Conservation (phyloP, 2,113 vertebrate species). For the Prionailurus bengalensis region DNA sequence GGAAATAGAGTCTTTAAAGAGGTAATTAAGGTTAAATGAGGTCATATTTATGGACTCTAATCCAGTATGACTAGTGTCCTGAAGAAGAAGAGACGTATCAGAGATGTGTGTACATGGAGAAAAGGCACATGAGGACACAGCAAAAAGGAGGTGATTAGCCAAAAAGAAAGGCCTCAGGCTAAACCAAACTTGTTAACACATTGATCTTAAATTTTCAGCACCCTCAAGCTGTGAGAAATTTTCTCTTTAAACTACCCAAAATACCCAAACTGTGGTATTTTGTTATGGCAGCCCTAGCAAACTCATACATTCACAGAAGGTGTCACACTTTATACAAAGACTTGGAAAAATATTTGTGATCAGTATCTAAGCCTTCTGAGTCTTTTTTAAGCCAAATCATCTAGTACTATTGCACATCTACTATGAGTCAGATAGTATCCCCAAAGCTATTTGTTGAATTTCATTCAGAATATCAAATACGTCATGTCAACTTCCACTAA, state of each 20-base stretch:
- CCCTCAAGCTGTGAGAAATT: background rate
- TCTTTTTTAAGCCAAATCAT: background rate
- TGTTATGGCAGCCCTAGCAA: background rate
- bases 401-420: background rate
- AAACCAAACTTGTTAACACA: background rate
- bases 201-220: background rate
- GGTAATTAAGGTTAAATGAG: background rate
- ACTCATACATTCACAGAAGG: background rate
- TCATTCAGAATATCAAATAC: background rate
- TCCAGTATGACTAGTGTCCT: no score
- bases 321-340: background rate
- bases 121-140: background rate
- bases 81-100: background rate
- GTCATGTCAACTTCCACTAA: background rate
- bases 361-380: background rate
- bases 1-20: background rate
- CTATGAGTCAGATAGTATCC: background rate
- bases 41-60: background rate
- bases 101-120: background rate
- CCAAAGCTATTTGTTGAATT: constrained; percentile 12
- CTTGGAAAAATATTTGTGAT: background rate
- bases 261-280: background rate
- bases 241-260: background rate
- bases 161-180: background rate
- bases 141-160: background rate